These are phyloP conservation scores for Manis pentadactyla DNA, from an alignment of 2,797 vertebrate genomes.

Conservation along the genomic window DNA sequence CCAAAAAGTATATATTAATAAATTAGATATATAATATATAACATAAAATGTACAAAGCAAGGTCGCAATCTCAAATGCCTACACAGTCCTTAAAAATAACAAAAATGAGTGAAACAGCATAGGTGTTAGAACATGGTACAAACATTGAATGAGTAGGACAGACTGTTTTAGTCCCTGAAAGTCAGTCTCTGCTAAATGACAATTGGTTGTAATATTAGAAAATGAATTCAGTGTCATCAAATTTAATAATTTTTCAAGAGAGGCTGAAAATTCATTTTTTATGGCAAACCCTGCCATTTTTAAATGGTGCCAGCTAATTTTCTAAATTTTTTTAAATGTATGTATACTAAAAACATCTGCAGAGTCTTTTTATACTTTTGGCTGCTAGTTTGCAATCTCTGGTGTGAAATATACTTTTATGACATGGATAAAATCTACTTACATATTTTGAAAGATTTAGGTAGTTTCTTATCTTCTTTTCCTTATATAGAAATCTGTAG, in stretches of 20 bases:
- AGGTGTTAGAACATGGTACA: neutral
- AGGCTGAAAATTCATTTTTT: constrained; percentile 35
- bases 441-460: constrained; percentile 8
- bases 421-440: neutral
- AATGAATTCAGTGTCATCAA: neutral
- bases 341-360: neutral
- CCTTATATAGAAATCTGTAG: constrained; percentile 8
- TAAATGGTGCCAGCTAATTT: constrained; percentile 5
- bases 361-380: neutral
- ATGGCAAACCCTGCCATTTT: constrained; percentile 22
- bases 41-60: neutral
- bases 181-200: neutral
- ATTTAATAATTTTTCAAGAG: constrained; percentile 21
- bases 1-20: neutral
- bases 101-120: neutral
- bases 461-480: constrained; percentile 14
- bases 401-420: neutral
- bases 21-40: neutral
- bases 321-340: neutral
- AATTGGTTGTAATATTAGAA: neutral
- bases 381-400: neutral
- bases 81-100: neutral
- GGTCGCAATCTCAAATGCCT: neutral
- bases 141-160: neutral
- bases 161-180: neutral